Evolutionary conservation across 2,113 vertebrate species (phyloP), one percentile per base, ranked within the genome.

Genomic region (Candoia aspera): DNA sequence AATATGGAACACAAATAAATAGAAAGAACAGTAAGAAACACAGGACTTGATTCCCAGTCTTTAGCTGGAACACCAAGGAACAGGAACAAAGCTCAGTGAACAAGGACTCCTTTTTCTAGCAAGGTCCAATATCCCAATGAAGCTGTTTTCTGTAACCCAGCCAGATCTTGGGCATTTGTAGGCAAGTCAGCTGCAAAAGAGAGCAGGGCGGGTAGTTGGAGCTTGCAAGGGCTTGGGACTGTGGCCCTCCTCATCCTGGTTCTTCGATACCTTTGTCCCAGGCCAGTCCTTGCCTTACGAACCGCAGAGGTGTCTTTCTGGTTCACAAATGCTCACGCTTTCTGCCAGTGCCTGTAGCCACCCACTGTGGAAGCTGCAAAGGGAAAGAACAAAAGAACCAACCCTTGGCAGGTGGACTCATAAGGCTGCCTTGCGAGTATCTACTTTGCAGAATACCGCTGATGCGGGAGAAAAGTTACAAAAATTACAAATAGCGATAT

Each of bases 1-100:
- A 57, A 94, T 26, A 88, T 64, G 0, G 1, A 15, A 15, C 64
- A 93, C 91, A 91, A 93, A 96, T 96, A 95, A 97, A 96, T 94
- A 97, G 92, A 15, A 13, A 97, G 92, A 15, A 13, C 5, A 49
- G 94, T 92, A 91, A 89, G 89, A 54, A 89, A 92, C 88, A 49
- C 37, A 37, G 24, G 54, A 9, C 17, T 37, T 0, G 60, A 21
- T 59, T 92, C 64, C 6, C 93, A 11, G 87, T 93, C 24, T 94
- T 85, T 93, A 13, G 5, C 24, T 92, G 37, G 55, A 73, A 1
- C 19, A 15, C 1, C 12, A 68, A 68, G 88, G 62, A 94, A 37
- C 60, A n/a, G 0, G 24, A 53, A 12, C 24, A 5, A 42, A 59
- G 19, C 2, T 10, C 13, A 6, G 3, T 42, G 24, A 29, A 8